Conservation (phyloP, 1,140 invertebrate species). For the Bombus balteatus region DNA sequence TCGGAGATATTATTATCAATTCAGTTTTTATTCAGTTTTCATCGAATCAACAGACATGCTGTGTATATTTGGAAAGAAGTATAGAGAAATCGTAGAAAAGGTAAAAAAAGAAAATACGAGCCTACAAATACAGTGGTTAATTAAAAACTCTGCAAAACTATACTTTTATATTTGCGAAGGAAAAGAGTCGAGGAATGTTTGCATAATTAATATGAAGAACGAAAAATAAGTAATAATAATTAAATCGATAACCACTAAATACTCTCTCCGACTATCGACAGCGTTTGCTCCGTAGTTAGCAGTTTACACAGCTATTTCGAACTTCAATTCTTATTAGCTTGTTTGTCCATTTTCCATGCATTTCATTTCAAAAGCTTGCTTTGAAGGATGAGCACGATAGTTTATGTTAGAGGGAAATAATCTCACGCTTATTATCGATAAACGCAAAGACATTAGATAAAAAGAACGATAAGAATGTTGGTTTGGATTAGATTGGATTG, state of each 20-base stretch:
- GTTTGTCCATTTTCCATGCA: neutral
- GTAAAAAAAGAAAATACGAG: too few species aligned
- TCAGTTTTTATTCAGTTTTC: neutral
- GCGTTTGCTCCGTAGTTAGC: neutral
- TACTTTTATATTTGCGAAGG: neutral
- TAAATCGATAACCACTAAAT: neutral
- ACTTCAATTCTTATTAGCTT: too few species aligned
- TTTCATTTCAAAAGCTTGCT: neutral
- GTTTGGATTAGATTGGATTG: neutral
- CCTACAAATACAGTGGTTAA: too few species aligned
- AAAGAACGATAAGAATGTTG: slow-evolving; percentile 22
- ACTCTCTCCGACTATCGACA: neutral
- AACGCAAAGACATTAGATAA: slow-evolving; percentile 29
- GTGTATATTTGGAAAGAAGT: too few species aligned
- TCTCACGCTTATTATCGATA: neutral
- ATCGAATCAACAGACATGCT: too few species aligned
- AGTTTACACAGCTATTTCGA: neutral
- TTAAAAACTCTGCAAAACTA: neutral
- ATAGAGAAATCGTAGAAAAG: too few species aligned
- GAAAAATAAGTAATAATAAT: neutral
- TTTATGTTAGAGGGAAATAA: slow-evolving; percentile 2
- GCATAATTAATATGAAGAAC: neutral
- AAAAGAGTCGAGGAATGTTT: neutral
- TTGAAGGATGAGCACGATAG: neutral
- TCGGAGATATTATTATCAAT: neutral